phyloP scores from a whole-genome alignment of 2,113 vertebrate species.

The Pelvicachromis taeniatus region DNA sequence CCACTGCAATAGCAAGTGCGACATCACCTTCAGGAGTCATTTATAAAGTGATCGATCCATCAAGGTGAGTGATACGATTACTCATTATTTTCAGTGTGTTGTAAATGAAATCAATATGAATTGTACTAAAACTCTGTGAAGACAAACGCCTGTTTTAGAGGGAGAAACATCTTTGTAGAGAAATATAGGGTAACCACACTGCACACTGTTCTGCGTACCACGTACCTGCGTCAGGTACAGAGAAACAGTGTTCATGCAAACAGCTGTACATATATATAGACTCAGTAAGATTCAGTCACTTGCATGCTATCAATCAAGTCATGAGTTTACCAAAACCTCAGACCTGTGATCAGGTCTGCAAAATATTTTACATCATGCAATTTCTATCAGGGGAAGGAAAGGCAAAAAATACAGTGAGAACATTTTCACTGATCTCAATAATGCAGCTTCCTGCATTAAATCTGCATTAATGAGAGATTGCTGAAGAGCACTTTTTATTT shows the following conservation, averaged over 20 bases:
- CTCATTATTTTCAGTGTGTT: not conserved
- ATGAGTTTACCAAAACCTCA: no score
- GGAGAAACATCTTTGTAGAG: not conserved
- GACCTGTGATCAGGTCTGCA: not conserved
- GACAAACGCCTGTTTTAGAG: not conserved
- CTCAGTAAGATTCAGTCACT: not conserved
- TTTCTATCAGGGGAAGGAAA: not conserved
- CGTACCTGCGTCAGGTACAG: not conserved
- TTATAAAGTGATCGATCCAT: constrained; percentile 92
- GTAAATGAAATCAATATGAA: not conserved
- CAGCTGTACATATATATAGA: not conserved
- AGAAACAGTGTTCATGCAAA: not conserved
- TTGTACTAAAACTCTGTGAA: not conserved
- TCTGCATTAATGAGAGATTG: not conserved
- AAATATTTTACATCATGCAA: not conserved
- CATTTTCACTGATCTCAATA: not conserved
- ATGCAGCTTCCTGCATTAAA: not conserved
- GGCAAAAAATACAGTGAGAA: not conserved
- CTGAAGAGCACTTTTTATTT: fast-evolving
- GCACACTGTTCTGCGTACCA: not conserved
- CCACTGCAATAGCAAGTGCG: constrained; percentile 84
- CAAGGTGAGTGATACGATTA: constrained; percentile 75
- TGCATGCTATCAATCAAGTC: not conserved
- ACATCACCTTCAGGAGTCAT: constrained; percentile 81
- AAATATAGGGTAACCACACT: not conserved